Evolutionary conservation across 1,140 invertebrate species (phyloP), one percentile per base, ranked within the genome.

Genomic region (Pentalonia nigronervosa): DNA sequence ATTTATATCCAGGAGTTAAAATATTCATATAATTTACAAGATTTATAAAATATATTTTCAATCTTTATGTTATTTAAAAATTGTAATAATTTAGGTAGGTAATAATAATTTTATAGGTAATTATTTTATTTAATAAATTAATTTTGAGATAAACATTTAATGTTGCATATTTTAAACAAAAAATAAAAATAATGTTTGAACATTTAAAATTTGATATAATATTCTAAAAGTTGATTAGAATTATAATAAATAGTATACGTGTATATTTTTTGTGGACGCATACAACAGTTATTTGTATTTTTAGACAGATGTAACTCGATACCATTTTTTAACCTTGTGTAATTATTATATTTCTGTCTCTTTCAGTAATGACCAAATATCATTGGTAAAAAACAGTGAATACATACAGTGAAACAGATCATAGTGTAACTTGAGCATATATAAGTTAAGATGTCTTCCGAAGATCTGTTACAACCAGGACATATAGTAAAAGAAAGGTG

Each of bases 401-500:
- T 89, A 53, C 41, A 41, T 41, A 41, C 41, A 41, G 41, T 41
- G 41, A 41, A 41, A 53, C 56, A 90, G 56, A 56, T 36, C 48
- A 53, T 89, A 56, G 21, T 53, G n/a, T 89, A 23, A 53, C 87
- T 53, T 53, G 84, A 87, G 45, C 6, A 56, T 25, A 25, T 56
- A 89, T 89, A 45, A 60, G 17, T 67, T 45, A 36, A 93, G 95
- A 98, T 98, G 98, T 98, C 98, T 91, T 97, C 97, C 94, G 98
- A 99, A 96, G 99, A 99, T 96, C 96, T 99, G 90, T 96, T 99
- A 94, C 98, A 99, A 95, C 98, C 98, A 47, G 98, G 98, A 90
- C 98, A 99, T 96, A 97, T 99, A 84, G 98, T 99, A 94, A 99
- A 99, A 96, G 99, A 99, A 95, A 95, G 99, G 95, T 99, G 99